These are phyloP conservation scores for Gortyna flavago DNA, from an alignment of 2,888 invertebrate species.

Conservation along the genomic window DNA sequence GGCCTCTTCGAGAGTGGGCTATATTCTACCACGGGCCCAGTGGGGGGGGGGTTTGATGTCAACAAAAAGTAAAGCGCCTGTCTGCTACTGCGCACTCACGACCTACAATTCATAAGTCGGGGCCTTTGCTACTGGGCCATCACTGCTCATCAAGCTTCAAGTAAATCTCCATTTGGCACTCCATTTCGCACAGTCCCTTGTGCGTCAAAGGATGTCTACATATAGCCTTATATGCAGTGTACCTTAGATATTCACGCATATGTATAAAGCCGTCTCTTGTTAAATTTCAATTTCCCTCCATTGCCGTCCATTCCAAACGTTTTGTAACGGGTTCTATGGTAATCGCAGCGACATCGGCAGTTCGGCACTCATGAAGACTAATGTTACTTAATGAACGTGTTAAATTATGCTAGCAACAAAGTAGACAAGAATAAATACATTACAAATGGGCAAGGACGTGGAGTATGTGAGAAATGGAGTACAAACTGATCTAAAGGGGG, in stretches of 20 bases:
- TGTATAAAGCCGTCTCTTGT: conserved; percentile 25
- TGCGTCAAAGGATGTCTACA: background rate
- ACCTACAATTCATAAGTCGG: background rate
- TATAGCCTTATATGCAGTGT: background rate
- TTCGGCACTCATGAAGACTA: conserved; percentile 59
- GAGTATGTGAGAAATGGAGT: conserved; percentile 24
- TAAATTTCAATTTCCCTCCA: conserved; percentile 35
- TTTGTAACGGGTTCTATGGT: conserved; percentile 57
- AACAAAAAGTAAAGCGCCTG: background rate
- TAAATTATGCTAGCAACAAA: conserved; percentile 68
- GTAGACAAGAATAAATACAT: conserved; percentile 62
- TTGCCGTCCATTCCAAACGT: conserved; percentile 43
- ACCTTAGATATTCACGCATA: conserved; percentile 15
- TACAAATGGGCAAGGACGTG: conserved; percentile 39
- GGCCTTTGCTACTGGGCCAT: background rate
- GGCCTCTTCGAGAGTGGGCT: background rate
- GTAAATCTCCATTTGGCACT: background rate
- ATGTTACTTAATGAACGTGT: conserved; percentile 64
- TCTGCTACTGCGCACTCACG: background rate
- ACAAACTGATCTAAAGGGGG: background rate
- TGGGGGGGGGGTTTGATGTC: background rate
- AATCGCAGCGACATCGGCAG: conserved; percentile 46
- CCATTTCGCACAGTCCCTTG: conserved; percentile 3
- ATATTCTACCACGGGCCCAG: background rate
- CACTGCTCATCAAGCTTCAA: background rate